Evolutionary conservation across 2,113 vertebrate genomes (phyloP), one percentile per base, ranked within the genome.

Genomic region (Catharus minimus): DNA sequence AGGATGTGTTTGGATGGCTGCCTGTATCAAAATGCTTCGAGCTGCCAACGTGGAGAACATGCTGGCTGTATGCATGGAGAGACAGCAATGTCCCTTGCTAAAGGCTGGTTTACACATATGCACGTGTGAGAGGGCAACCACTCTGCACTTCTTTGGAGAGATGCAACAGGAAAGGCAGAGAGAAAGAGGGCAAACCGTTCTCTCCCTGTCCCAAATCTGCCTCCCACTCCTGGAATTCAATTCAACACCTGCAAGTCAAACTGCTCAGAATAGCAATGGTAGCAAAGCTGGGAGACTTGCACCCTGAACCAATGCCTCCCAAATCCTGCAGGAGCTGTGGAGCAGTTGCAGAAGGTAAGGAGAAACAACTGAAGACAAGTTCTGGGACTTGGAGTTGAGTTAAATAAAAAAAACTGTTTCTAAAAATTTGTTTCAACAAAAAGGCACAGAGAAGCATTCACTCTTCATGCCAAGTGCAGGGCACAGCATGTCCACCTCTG

Each of bases 371-470:
- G 53, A 95, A 88, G 36, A 60, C 32, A 71, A 67, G 33, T 84
- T 79, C 81, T 73, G 46, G 62, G 71, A 89, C 46, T 23, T 6
- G 55, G 66, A 89, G 16, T 53, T 61, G 13, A 86, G 24, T 68
- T 49, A 86, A 87, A 81, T 52, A 55, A 80, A 90, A 90, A 89
- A 67, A 66, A 15, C 8, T 18, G n/a, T 57, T 92, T 33, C 78
- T 93, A 92, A 82, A 89, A 90, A 74, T 33, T 33, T 65, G 44
- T 47, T 79, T 88, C 46, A 61, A 84, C 50, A 2, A 66, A 82
- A 95, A 96, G 95, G 95, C 94, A 96, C 87, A 82, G 74, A 82
- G 68, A 53, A 86, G 77, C 66, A 71, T 64, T 67, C 49, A 30
- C 49, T 57, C 66, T 82, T 75, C 61, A 44, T 0, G 1, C 50